phyloP scores from a whole-genome alignment of 2,888 invertebrate species.

The Aphodius sticticus region DNA sequence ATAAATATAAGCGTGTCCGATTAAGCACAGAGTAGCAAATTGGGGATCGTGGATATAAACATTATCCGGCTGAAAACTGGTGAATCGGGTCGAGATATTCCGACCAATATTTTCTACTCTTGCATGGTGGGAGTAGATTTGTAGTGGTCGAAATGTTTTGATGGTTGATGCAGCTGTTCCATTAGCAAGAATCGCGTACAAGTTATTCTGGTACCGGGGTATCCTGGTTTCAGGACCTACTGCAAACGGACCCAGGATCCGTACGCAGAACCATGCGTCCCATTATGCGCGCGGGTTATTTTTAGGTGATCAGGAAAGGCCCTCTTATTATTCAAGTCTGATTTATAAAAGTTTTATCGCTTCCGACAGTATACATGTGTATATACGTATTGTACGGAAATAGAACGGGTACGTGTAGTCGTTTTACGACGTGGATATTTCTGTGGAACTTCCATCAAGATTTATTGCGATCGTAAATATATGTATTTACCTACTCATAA shows the following conservation, averaged over 20 bases:
- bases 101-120: not conserved
- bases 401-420: not conserved
- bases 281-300: not conserved
- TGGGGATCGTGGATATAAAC: not conserved
- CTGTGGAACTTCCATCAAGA: not conserved
- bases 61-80: not conserved
- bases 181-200: conserved; percentile 33
- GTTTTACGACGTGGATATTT: not conserved
- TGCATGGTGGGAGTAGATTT: conserved; percentile 19
- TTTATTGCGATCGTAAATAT: not conserved
- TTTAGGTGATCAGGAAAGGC: not conserved
- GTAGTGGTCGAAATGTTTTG: conserved; percentile 35
- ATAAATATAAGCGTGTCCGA: not conserved
- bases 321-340: not conserved
- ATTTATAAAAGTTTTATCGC: not conserved
- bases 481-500: not conserved
- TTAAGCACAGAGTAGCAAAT: not conserved
- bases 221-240: conserved; percentile 4
- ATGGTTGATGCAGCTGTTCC: conserved; percentile 40
- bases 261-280: not conserved
- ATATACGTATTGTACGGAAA: not conserved
- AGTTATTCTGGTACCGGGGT: conserved; percentile 23
- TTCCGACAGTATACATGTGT: not conserved
- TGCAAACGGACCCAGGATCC: not conserved
- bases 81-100: not conserved